phyloP scores from a whole-genome alignment of 2,888 invertebrate genomes.

The Caenorhabditis doughertyi region DNA sequence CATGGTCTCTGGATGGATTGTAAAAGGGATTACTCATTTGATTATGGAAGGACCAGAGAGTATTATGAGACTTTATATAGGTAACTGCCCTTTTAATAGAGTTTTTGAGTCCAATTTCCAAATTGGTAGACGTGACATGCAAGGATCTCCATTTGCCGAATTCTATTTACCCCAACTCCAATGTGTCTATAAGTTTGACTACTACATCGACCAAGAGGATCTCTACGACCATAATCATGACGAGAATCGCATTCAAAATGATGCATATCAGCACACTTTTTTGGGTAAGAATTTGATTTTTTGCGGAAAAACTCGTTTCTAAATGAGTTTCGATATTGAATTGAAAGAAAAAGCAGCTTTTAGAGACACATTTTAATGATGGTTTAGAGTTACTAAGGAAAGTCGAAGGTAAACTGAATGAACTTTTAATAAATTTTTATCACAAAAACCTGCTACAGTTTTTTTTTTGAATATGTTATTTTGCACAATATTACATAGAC shows the following conservation, averaged over 20 bases:
- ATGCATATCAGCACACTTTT: slow-evolving; percentile 82
- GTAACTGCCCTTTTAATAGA: slow-evolving; percentile 41
- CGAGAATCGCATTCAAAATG: slow-evolving; percentile 81
- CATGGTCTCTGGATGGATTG: slow-evolving; percentile 82
- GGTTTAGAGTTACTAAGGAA: no score
- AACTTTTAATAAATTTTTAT: no score
- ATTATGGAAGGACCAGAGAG: slow-evolving; percentile 80
- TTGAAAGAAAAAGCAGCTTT: neutral
- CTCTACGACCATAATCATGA: slow-evolving; percentile 82
- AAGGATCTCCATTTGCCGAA: slow-evolving; percentile 80
- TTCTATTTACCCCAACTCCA: slow-evolving; percentile 80
- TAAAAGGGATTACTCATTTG: slow-evolving; percentile 81
- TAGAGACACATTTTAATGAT: no score
- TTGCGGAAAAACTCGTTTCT: no score
- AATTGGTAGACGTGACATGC: slow-evolving; percentile 75
- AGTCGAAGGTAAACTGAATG: no score
- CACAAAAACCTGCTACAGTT: no score
- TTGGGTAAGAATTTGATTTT: slow-evolving; percentile 70
- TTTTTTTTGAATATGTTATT: no score
- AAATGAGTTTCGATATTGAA: no score
- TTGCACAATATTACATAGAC: no score
- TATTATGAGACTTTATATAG: slow-evolving; percentile 80
- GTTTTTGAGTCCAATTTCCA: no score
- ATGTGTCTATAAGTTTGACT: slow-evolving; percentile 82
- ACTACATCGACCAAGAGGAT: slow-evolving; percentile 82